Evolutionary conservation across 2,113 vertebrate genomes (phyloP), one percentile per base, ranked within the genome.

Genomic region (Myotis davidii): DNA sequence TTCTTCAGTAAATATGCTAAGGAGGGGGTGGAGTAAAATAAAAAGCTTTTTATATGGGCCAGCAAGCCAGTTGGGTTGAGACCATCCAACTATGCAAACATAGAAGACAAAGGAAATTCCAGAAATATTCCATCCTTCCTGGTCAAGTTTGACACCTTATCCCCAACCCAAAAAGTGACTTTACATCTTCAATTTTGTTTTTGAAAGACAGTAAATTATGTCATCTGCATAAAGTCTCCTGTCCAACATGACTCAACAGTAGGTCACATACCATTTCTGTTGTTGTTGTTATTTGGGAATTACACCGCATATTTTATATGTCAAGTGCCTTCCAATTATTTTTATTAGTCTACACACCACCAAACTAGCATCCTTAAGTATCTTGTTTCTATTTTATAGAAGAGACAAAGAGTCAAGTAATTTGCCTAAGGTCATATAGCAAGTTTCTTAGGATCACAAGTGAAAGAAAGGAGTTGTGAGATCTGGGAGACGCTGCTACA

Each of bases 241-340:
- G 69, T 42, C 64, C 85, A 85, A 14, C 29, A 9, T 97, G 94
- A 98, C 85, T 98, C 92, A 95, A 87, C n/a, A 65, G 77, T 4
- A 85, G 69, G 82, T 92, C 92, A 97, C 37, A 79, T 42, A 86
- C 78, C 74, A 76, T 64, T 67, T 84, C 92, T 88, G 82, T 42
- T 93, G 42, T 70, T 88, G 37, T 72, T 86, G 29, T 88, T 85
- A 84, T 93, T 90, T 96, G 65, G 64, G 59, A 89, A 91, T 95
- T 90, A 92, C 17, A 56, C 52, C 1, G 3, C 64, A 25, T 7
- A 32, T 78, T 86, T 88, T 85, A 93, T 13, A 86, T 67, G 69
- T 14, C 77, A 94, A 73, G 37, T 61, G 50, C 82, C 88, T 25
- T 85, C 72, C 94, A 85, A 95, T 92, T 67, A 96, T 95, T 95